Evolutionary conservation across 2,888 invertebrate species (phyloP), one percentile per base, ranked within the genome.

Genomic region (Muscina levida): DNA sequence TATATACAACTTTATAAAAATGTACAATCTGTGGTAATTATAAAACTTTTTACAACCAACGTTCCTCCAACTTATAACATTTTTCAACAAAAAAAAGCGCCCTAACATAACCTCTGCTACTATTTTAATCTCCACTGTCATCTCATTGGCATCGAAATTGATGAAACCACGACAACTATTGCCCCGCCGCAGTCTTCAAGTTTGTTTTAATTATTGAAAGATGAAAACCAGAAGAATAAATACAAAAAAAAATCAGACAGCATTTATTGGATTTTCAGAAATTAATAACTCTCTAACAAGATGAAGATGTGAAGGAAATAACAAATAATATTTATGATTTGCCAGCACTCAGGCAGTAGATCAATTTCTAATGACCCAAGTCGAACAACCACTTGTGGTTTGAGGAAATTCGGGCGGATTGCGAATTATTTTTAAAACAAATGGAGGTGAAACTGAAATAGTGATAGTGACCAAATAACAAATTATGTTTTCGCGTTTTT

Each of bases 251-350:
- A 51, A 51, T 51, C 31, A 31, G 31, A 31, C 70, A 31, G 11
- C 70, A 80, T 80, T 77, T 71, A 67, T 65, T 80, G 77, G 57
- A 66, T 80, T 80, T 73, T 53, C 22, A 13, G 66, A 76, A 77
- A 77, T 76, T 66, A 72, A 76, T 76, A 79, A 79, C 76, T 53
- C 53, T 24, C 31, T 24, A 53, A 53, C 53, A 53, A 53, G 53
- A 24, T 8, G 24, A 48, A 15, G 17, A 53, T 59, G 22, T 56
- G 53, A 15, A 39, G 72, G 68, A 44, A 46, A 67, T 46, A 53
- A 26, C 44, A 46, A 53, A 3, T 48, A 19, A 19, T 48, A 48
- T 48, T 48, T 48, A 19, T 48, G 48, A 48, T 19, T 48, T 15
- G 19, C 4, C 19, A 48, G 17, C 2, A n/a, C n/a, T n/a, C 5